Percentiles rank a stretch among this genome's conserved stretches.
Conservation (phyloP, 2,113 vertebrate genomes). For the Myiopsitta monachus region DNA sequence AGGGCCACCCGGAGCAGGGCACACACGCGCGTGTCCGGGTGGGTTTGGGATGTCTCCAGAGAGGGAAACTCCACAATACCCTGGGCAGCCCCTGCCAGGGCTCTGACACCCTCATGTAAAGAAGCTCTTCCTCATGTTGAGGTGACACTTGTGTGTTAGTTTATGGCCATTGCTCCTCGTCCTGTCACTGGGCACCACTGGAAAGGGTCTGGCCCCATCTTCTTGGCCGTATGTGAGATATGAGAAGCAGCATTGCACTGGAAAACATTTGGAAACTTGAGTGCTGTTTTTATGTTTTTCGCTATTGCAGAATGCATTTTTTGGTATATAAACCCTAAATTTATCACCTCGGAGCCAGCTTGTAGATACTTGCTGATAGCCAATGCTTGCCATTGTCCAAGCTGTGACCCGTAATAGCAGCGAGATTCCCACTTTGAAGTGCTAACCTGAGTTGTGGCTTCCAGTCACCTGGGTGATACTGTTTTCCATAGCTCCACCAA, state of each 20-base stretch:
- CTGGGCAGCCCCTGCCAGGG: neutral
- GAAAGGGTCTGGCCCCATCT: neutral
- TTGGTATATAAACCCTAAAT: neutral
- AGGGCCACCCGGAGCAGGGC: neutral
- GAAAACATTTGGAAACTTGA: constrained; percentile 3
- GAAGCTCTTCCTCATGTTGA: neutral
- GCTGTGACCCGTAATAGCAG: neutral
- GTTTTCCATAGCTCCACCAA: neutral
- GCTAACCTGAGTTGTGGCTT: neutral
- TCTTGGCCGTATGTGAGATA: neutral
- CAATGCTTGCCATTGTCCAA: neutral
- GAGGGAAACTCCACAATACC: neutral
- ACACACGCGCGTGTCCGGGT: neutral
- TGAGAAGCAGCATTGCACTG: neutral
- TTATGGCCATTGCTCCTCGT: neutral
- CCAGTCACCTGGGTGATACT: neutral
- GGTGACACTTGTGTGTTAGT: neutral
- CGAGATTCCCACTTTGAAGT: neutral
- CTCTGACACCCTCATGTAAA: neutral
- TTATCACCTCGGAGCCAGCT: neutral
- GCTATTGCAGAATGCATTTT: neutral
- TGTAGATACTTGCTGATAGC: neutral
- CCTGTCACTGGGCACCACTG: neutral
- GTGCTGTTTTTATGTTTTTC: neutral
- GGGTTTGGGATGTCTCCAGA: neutral